phyloP scores from a whole-genome alignment of 2,888 invertebrate genomes.

The Philereme vetulata region DNA sequence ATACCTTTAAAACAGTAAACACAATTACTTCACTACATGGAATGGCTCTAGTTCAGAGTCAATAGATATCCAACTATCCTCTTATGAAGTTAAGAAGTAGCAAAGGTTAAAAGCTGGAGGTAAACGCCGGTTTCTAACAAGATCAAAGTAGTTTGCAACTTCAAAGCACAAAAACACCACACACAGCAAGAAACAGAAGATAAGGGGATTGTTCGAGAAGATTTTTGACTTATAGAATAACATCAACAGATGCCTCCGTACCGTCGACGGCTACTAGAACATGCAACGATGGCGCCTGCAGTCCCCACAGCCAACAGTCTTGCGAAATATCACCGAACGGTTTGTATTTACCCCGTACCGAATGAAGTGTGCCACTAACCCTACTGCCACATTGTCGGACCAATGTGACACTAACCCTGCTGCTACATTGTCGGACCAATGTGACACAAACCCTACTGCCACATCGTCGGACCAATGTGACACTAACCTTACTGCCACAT shows the following conservation, averaged over 20 bases:
- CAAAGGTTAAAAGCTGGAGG: no score
- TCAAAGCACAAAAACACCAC: not conserved
- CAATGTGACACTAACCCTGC: not conserved
- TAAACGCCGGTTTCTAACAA: no score
- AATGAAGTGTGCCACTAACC: slow-evolving; percentile 26
- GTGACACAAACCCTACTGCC: no score
- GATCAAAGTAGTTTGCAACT: not conserved
- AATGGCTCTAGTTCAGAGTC: no score
- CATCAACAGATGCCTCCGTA: slow-evolving; percentile 64
- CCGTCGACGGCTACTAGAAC: slow-evolving; percentile 52
- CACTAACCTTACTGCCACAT: no score
- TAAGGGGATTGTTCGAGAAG: not conserved
- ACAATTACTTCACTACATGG: no score
- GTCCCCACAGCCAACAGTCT: slow-evolving; percentile 67
- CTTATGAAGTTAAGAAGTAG: no score
- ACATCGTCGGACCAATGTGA: no score
- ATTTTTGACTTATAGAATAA: slow-evolving; percentile 27
- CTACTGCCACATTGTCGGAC: not conserved
- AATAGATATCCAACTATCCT: no score
- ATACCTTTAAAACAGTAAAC: no score
- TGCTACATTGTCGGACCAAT: no score
- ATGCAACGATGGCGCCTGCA: slow-evolving; percentile 69
- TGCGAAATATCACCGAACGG: slow-evolving; percentile 70
- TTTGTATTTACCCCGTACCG: slow-evolving; percentile 55
- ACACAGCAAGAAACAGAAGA: not conserved